These are phyloP conservation scores for Crotalus helleri DNA, from an alignment of 2,113 vertebrate genomes.

Conservation along the genomic window DNA sequence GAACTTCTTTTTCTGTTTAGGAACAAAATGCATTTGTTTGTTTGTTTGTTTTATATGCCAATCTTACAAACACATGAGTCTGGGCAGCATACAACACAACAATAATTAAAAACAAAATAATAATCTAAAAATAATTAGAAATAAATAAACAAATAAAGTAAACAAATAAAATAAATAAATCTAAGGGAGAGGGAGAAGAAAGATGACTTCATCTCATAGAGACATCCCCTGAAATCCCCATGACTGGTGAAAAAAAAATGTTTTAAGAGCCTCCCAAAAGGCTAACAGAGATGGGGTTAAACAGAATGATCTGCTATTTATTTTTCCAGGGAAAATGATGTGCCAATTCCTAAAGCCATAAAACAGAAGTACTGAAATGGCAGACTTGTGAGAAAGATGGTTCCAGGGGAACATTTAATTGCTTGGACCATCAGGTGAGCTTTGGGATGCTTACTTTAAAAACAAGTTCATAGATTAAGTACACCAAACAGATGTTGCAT, in stretches of 20 bases:
- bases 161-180: not conserved
- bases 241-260: not conserved
- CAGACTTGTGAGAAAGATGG: not conserved
- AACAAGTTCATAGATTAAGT: constrained; percentile 35
- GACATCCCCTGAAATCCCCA: not conserved
- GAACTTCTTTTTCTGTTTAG: not conserved
- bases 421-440: not conserved
- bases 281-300: not conserved
- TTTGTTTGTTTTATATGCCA: not conserved
- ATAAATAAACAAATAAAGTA: not conserved
- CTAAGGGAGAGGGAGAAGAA: not conserved
- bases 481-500: constrained; percentile 42
- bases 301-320: not conserved
- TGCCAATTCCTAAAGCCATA: constrained; percentile 10
- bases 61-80: not conserved
- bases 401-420: constrained; percentile 16
- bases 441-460: constrained; percentile 20
- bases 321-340: constrained; percentile 12
- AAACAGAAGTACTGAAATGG: constrained; percentile 11
- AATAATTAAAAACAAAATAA: not conserved
- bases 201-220: not conserved
- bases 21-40: not conserved
- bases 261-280: not conserved
- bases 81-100: not conserved
- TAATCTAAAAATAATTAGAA: not conserved